Evolutionary conservation across 2,113 vertebrate genomes (phyloP).

Genomic region (Girardinichthys multiradiatus): DNA sequence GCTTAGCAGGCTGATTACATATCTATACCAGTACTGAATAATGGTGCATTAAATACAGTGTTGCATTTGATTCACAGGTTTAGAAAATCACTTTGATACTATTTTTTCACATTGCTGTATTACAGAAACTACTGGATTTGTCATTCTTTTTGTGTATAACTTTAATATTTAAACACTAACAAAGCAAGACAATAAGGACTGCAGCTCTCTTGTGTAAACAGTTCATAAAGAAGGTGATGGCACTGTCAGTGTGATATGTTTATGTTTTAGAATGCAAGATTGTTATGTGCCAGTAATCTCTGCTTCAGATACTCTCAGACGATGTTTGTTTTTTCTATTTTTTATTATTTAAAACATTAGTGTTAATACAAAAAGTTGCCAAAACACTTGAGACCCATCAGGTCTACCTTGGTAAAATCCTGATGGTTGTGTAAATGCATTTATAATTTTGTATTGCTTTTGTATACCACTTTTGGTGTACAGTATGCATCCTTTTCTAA

Average conservation of each 20-base stretch:
- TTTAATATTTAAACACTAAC: slow-evolving; percentile 50
- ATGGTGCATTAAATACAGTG: slow-evolving; percentile 43
- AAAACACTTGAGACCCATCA: slow-evolving; percentile 37
- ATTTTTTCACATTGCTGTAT: slow-evolving; percentile 64
- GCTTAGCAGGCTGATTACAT: slow-evolving; percentile 45
- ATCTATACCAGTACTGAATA: slow-evolving; percentile 36
- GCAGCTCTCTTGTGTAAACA: slow-evolving; percentile 44
- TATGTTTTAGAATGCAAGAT: slow-evolving; percentile 69
- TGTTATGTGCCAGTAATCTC: slow-evolving; percentile 50
- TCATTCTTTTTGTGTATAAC: slow-evolving; percentile 41
- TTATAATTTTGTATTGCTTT: slow-evolving; percentile 64
- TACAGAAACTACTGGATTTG: slow-evolving; percentile 39
- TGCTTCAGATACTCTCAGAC: slow-evolving; percentile 37
- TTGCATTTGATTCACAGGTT: slow-evolving; percentile 54
- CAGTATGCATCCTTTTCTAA: slow-evolving; percentile 75
- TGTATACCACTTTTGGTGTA: slow-evolving; percentile 67
- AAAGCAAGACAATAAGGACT: slow-evolving; percentile 38
- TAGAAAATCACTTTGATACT: slow-evolving; percentile 66
- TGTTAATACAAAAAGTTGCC: slow-evolving; percentile 43
- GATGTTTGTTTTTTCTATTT: slow-evolving; percentile 21
- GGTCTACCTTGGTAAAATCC: slow-evolving; percentile 49
- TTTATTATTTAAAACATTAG: slow-evolving; percentile 48
- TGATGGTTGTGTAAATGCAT: slow-evolving; percentile 54
- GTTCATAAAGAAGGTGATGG: slow-evolving; percentile 44
- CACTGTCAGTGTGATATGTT: slow-evolving; percentile 59